A percentile compares a stretch with the other conserved stretches of the same genome.
These are phyloP conservation scores for Lochmaea capreae DNA, from an alignment of 2,888 invertebrate genomes.

Conservation along the genomic window DNA sequence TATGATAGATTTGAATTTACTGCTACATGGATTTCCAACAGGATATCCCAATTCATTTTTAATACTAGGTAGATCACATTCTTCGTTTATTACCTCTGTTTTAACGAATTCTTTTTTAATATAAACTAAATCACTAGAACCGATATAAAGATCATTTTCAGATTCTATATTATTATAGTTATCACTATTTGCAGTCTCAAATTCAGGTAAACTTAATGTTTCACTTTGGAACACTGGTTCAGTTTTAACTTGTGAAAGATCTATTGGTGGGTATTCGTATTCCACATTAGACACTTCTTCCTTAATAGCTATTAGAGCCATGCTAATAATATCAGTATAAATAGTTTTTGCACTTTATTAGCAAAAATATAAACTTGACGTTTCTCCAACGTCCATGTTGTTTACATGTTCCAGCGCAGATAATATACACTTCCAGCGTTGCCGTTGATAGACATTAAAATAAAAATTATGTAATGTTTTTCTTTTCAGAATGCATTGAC, in stretches of 20 bases:
- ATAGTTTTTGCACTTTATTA: neutral
- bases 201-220: neutral
- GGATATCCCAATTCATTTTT: neutral
- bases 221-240: conserved; percentile 1
- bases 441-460: neutral
- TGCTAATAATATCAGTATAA: neutral
- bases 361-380: neutral
- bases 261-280: conserved; percentile 2
- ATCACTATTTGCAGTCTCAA: neutral
- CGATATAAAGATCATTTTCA: neutral
- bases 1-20: neutral
- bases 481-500: too few species aligned
- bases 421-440: too few species aligned
- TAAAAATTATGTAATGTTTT: neutral
- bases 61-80: conserved; percentile 10
- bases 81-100: conserved; percentile 8
- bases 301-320: conserved; percentile 5
- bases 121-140: conserved; percentile 3
- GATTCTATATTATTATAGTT: conserved; percentile 10
- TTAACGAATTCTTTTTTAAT: conserved; percentile 10
- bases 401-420: neutral
- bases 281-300: neutral
- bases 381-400: conserved; percentile 3
- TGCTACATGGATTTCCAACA: conserved; percentile 14
- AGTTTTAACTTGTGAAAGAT: conserved; percentile 9